Evolutionary conservation across 2,888 invertebrate species (phyloP).

Genomic region (Cotesia congregata): DNA sequence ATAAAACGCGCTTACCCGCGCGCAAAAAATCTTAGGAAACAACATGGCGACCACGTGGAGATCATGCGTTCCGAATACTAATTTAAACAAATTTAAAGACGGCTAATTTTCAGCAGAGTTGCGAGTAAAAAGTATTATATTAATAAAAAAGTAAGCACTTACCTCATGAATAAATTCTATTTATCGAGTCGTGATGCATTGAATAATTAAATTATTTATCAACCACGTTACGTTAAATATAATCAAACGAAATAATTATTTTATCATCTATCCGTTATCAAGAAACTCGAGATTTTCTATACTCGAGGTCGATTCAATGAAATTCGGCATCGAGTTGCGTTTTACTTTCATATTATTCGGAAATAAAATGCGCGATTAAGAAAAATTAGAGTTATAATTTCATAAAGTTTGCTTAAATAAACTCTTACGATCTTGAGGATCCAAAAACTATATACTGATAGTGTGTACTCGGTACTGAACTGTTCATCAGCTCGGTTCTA

Average conservation of each 20-base stretch:
- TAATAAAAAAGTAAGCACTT: neutral
- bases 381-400: neutral
- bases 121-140: neutral
- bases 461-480: neutral
- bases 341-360: neutral
- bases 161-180: neutral
- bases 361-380: neutral
- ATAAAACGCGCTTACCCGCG: neutral
- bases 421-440: neutral
- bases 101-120: too few relatives aligned
- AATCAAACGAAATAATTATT: neutral
- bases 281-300: neutral
- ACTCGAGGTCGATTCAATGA: neutral
- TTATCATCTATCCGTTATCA: neutral
- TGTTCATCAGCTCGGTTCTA: neutral
- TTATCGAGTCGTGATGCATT: neutral
- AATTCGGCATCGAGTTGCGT: neutral
- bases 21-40: neutral
- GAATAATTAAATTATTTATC: neutral
- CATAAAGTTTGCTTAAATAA: neutral
- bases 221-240: neutral
- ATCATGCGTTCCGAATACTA: conserved; percentile 11
- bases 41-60: conserved; percentile 28
- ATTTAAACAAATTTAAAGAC: neutral
- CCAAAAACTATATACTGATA: neutral